Percentiles rank a stretch among this genome's conserved stretches.
These are phyloP conservation scores for Crenuchus spilurus DNA, from an alignment of 2,797 vertebrate species.

Conservation along the genomic window DNA sequence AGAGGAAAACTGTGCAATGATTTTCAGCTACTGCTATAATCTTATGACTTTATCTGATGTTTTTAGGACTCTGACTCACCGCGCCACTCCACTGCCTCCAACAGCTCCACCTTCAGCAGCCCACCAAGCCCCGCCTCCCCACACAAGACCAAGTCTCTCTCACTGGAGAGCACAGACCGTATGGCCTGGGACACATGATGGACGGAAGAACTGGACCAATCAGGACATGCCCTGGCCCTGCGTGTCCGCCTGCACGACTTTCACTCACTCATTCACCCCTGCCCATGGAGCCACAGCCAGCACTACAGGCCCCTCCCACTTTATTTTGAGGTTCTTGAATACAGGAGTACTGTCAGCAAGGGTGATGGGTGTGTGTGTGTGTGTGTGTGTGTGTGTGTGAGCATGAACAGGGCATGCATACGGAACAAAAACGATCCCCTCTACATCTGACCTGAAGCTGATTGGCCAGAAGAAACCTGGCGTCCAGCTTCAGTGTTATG, in stretches of 20 bases:
- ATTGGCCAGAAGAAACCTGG: too few species aligned
- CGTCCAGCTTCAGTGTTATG: too few species aligned
- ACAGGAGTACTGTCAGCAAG: conserved; percentile 3
- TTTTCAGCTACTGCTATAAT: too few species aligned
- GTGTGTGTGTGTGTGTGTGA: conserved; percentile 40
- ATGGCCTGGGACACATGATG: conserved; percentile 96
- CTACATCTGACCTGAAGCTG: conserved; percentile 20
- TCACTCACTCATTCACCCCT: conserved; percentile 11
- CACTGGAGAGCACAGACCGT: conserved; percentile 94
- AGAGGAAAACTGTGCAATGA: too few species aligned
- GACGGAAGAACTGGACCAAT: conserved; percentile 58
- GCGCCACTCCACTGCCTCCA: conserved; percentile 95
- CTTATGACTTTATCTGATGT: too few species aligned
- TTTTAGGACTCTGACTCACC: conserved; percentile 96
- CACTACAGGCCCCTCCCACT: conserved; percentile 31
- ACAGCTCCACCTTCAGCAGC: conserved; percentile 99
- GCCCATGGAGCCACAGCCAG: conserved; percentile 31
- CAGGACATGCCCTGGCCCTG: conserved; percentile 39
- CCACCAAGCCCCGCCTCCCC: conserved; percentile 94
- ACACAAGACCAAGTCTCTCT: conserved; percentile 96
- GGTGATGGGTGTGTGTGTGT: conserved; percentile 28
- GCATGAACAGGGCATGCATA: conserved; percentile 42
- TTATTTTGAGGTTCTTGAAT: conserved; percentile 30
- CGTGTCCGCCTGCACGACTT: conserved; percentile 18
- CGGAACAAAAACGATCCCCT: conserved; percentile 50